phyloP scores from a whole-genome alignment of 2,888 invertebrate genomes.

The Athrips mouffetella region DNA sequence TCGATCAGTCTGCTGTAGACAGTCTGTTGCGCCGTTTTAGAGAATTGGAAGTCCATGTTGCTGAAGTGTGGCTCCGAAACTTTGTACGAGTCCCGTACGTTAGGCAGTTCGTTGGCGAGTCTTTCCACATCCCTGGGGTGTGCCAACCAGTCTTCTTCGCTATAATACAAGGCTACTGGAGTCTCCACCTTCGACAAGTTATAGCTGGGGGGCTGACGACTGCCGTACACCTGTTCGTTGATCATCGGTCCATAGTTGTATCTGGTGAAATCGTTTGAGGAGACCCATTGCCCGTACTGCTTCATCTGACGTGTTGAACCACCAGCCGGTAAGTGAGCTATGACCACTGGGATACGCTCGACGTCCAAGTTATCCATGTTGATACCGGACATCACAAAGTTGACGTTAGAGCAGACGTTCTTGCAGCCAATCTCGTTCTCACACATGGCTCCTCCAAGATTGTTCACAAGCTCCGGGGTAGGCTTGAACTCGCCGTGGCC shows the following conservation, averaged over 20 bases:
- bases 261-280: constrained; percentile 53
- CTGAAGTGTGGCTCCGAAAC: constrained; percentile 73
- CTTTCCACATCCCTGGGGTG: constrained; percentile 77
- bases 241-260: constrained; percentile 58
- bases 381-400: constrained; percentile 81
- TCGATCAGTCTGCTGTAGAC: constrained; percentile 59
- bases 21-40: constrained; percentile 49
- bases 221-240: constrained; percentile 59
- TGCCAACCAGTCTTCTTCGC: constrained; percentile 82
- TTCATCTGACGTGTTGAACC: constrained; percentile 72
- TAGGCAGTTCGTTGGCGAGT: constrained; percentile 75
- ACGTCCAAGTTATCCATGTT: constrained; percentile 75
- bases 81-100: constrained; percentile 71
- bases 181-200: constrained; percentile 54
- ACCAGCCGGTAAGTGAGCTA: constrained; percentile 77
- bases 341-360: constrained; percentile 72
- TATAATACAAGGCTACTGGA: constrained; percentile 63
- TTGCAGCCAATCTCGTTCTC: constrained; percentile 56
- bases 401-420: constrained; percentile 77
- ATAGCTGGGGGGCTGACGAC: constrained; percentile 53
- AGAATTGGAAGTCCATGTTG: constrained; percentile 69
- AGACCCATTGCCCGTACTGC: constrained; percentile 76
- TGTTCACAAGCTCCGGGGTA: constrained; percentile 42
- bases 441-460: constrained; percentile 57
- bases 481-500: constrained; percentile 56